Conservation (phyloP, 1,140 invertebrate genomes). For the Ooceraea biroi region DNA sequence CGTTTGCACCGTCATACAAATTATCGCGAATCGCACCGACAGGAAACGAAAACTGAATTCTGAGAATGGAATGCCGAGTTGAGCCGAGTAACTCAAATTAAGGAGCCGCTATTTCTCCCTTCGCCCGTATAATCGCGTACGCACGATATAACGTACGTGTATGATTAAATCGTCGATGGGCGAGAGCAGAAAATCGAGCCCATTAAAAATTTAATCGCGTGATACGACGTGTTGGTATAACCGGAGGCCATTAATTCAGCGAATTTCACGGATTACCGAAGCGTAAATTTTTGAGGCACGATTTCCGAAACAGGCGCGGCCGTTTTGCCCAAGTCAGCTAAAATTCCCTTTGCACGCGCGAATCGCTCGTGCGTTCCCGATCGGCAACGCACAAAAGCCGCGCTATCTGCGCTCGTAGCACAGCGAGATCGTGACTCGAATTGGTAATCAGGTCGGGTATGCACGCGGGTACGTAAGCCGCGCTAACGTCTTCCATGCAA, state of each 20-base stretch:
- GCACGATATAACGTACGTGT: no score
- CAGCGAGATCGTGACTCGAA: constrained; percentile 46
- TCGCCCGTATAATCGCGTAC: no score
- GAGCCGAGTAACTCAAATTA: background rate
- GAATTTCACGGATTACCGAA: background rate
- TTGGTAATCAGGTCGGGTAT: constrained; percentile 30
- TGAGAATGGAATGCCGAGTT: background rate
- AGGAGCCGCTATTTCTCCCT: no score
- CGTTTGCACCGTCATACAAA: background rate
- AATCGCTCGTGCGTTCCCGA: constrained; percentile 5
- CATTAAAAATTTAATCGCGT: background rate
- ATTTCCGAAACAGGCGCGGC: background rate
- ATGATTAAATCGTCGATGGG: no score
- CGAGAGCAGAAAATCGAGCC: background rate
- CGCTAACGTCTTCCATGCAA: constrained; percentile 59
- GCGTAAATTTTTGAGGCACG: constrained; percentile 1
- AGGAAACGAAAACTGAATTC: background rate
- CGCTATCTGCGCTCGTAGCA: constrained; percentile 10
- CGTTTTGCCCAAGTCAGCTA: background rate
- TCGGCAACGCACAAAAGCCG: background rate
- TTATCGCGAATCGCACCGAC: background rate
- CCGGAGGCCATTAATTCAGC: background rate
- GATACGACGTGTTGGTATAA: background rate
- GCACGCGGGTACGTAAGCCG: constrained; percentile 12
- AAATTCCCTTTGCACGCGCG: constrained; percentile 11